Evolutionary conservation across 2,797 vertebrate genomes (phyloP).

Genomic region (Valencia hispanica): DNA sequence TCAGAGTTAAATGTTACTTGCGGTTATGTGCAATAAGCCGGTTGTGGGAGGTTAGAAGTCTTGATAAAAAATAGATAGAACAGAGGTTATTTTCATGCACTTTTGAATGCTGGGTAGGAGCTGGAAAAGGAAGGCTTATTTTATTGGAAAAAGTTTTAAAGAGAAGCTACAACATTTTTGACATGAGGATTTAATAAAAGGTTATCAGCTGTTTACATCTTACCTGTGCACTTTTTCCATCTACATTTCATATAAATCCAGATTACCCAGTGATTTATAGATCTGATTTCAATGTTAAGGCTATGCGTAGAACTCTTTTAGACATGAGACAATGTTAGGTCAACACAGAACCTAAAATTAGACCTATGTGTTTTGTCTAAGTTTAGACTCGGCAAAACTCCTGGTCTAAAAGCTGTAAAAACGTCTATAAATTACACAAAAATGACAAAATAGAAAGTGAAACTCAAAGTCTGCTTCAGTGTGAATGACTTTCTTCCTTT

Average conservation of each 20-base stretch:
- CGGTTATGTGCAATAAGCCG: constrained; percentile 6
- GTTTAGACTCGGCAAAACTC: too few species aligned
- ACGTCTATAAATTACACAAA: not conserved
- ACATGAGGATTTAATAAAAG: not conserved
- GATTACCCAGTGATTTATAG: not conserved
- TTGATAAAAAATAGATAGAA: not conserved
- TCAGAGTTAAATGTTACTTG: constrained; percentile 7
- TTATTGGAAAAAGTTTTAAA: not conserved
- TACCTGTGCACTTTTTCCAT: not conserved
- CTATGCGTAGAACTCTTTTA: not conserved
- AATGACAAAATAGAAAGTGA: not conserved
- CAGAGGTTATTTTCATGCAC: not conserved
- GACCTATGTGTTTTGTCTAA: too few species aligned
- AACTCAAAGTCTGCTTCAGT: not conserved
- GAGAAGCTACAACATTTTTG: not conserved
- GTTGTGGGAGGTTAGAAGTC: not conserved
- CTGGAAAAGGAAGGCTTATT: not conserved
- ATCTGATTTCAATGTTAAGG: not conserved
- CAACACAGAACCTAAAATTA: not conserved
- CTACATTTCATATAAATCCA: not conserved
- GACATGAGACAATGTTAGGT: not conserved
- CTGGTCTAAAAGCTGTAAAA: not conserved
- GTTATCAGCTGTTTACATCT: not conserved
- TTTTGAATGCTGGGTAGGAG: not conserved
- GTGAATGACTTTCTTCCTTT: not conserved